A percentile compares a stretch with the other conserved stretches of the same genome.
phyloP scores from a whole-genome alignment of 2,797 vertebrate species.

The Gephyroberyx darwinii region DNA sequence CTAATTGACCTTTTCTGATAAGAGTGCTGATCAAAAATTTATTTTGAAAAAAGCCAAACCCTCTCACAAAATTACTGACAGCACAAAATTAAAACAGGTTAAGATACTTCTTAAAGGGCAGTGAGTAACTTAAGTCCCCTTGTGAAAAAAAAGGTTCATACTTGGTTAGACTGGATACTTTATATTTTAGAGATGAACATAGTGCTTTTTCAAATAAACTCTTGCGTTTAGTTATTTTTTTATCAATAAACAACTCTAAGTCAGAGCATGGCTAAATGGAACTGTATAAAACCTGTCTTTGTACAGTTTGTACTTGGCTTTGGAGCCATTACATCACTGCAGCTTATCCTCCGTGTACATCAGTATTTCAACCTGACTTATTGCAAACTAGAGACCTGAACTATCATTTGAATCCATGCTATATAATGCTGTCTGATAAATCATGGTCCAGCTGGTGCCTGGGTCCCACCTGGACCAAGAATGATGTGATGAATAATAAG shows the following conservation, averaged over 20 bases:
- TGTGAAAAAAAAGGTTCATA: not conserved
- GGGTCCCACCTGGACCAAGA: not conserved
- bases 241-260: constrained; percentile 2
- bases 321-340: constrained; percentile 58
- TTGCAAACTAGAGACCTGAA: constrained; percentile 45
- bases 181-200: too few species aligned
- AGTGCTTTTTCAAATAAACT: not conserved
- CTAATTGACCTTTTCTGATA: not conserved
- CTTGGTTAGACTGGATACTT: not conserved
- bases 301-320: constrained; percentile 20
- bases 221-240: not conserved
- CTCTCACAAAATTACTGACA: not conserved
- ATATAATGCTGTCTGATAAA: constrained; percentile 32
- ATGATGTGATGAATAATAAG: constrained; percentile 16
- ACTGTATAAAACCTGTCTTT: constrained; percentile 16
- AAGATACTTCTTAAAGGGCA: not conserved
- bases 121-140: not conserved
- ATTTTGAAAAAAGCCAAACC: not conserved
- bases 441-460: constrained; percentile 51
- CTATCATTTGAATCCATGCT: constrained; percentile 50
- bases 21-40: not conserved
- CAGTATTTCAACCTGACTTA: constrained; percentile 49
- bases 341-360: constrained; percentile 54
- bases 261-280: not conserved
- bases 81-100: not conserved